phyloP scores from a whole-genome alignment of 2,888 invertebrate species.

The Exephanes ischioxanthus region DNA sequence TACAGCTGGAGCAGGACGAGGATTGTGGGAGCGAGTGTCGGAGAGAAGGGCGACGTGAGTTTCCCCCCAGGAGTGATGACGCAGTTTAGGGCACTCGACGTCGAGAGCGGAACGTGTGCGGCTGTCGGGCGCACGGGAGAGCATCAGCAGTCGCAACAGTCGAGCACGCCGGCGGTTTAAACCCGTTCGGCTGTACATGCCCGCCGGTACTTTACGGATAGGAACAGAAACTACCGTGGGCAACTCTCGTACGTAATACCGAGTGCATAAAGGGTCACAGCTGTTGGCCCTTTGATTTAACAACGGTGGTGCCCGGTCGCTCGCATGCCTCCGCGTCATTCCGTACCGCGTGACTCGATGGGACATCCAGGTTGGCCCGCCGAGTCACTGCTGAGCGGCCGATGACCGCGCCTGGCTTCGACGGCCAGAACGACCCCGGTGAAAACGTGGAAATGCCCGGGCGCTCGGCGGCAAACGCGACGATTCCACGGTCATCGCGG shows the following conservation, averaged over 20 bases:
- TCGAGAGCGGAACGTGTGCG: conserved; percentile 33
- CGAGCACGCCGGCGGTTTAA: conserved; percentile 37
- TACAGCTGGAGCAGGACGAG: conserved; percentile 26
- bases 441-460: conserved; percentile 65
- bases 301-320: neutral
- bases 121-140: conserved; percentile 32
- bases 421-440: conserved; percentile 32
- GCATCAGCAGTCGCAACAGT: conserved; percentile 40
- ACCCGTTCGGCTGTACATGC: conserved; percentile 28
- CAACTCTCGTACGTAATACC: conserved; percentile 35
- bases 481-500: conserved; percentile 45
- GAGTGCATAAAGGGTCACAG: conserved; percentile 6
- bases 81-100: conserved; percentile 59
- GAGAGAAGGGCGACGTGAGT: conserved; percentile 46
- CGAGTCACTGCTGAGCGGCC: conserved; percentile 2
- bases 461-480: conserved; percentile 52
- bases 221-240: conserved; percentile 23
- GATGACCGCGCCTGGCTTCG: neutral
- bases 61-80: conserved; percentile 57
- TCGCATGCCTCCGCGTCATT: neutral
- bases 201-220: neutral
- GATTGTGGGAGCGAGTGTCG: conserved; percentile 11
- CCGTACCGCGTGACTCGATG: neutral
- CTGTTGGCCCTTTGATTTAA: conserved; percentile 13
- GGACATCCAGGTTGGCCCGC: neutral